Percentiles rank a stretch among this genome's conserved stretches.
These are phyloP conservation scores for Saccostrea cuccullata DNA, from an alignment of 1,140 invertebrate genomes.

Conservation along the genomic window DNA sequence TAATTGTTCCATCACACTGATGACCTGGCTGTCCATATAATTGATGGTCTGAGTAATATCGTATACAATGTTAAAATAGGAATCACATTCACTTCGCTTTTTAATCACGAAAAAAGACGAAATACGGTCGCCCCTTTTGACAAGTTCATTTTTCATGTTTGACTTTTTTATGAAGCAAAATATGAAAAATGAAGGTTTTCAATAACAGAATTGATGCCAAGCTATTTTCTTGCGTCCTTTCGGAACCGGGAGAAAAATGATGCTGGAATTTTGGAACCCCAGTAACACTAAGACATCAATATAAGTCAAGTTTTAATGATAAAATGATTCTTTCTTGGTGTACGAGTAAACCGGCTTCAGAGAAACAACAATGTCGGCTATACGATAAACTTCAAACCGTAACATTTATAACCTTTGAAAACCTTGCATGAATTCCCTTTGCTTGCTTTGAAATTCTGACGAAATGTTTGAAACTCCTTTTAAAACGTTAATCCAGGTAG, in stretches of 20 bases:
- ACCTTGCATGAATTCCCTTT: too few species aligned
- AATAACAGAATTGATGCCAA: slow-evolving; percentile 26
- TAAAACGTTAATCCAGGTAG: too few species aligned
- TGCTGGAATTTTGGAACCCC: slow-evolving; percentile 2
- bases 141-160: slow-evolving; percentile 43
- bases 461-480: too few species aligned
- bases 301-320: not conserved
- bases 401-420: too few species aligned
- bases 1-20: slow-evolving; percentile 32
- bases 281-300: not conserved
- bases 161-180: slow-evolving; percentile 34
- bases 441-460: too few species aligned
- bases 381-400: too few species aligned
- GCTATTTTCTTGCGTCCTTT: slow-evolving; percentile 13
- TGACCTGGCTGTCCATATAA: slow-evolving; percentile 36
- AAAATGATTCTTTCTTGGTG: not conserved
- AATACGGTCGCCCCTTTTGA: slow-evolving; percentile 29
- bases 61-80: slow-evolving; percentile 18
- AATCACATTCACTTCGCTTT: slow-evolving; percentile 25
- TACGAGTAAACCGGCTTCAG: not conserved
- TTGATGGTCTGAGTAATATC: slow-evolving; percentile 31
- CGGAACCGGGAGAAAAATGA: slow-evolving; percentile 6
- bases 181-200: slow-evolving; percentile 32
- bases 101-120: slow-evolving; percentile 37
- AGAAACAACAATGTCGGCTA: not conserved